A percentile compares a stretch with the other conserved stretches of the same genome.
These are phyloP conservation scores for Ageneiosus marmoratus DNA, from an alignment of 2,113 vertebrate genomes.

Conservation along the genomic window DNA sequence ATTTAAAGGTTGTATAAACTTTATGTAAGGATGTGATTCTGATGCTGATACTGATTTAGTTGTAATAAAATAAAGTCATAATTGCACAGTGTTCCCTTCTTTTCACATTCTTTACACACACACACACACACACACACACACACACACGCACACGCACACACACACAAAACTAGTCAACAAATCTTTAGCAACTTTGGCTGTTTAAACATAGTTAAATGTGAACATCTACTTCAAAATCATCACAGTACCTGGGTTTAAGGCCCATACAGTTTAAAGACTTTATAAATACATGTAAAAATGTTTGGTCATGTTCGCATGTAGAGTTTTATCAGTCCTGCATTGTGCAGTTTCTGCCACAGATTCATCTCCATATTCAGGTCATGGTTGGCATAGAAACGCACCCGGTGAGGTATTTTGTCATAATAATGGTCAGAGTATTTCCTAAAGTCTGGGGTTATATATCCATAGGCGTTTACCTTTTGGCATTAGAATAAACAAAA, in stretches of 20 bases:
- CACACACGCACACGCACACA: background rate
- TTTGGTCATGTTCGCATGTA: conserved; percentile 64
- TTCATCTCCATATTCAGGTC: conserved; percentile 71
- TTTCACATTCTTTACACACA: background rate
- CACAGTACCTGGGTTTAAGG: background rate
- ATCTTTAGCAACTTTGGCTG: background rate
- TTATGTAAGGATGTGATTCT: background rate
- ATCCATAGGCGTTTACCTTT: conserved; percentile 81
- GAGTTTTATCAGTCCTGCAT: conserved; percentile 65
- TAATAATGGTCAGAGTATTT: conserved; percentile 78
- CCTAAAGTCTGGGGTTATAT: conserved; percentile 74
- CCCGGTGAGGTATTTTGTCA: conserved; percentile 48
- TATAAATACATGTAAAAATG: background rate
- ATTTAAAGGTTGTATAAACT: background rate
- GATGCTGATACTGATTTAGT: too few relatives aligned
- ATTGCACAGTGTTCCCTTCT: background rate
- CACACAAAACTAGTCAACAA: background rate
- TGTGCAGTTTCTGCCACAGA: conserved; percentile 75
- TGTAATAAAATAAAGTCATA: too few relatives aligned
- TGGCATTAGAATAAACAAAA: background rate
- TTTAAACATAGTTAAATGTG: background rate
- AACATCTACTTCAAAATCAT: background rate
- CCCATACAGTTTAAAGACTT: background rate
- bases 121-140: background rate
- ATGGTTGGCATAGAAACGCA: conserved; percentile 76